These are phyloP conservation scores for Paracentrotus lividus DNA, from an alignment of 53 echinoderm and acorn worm genomes.

Conservation along the genomic window DNA sequence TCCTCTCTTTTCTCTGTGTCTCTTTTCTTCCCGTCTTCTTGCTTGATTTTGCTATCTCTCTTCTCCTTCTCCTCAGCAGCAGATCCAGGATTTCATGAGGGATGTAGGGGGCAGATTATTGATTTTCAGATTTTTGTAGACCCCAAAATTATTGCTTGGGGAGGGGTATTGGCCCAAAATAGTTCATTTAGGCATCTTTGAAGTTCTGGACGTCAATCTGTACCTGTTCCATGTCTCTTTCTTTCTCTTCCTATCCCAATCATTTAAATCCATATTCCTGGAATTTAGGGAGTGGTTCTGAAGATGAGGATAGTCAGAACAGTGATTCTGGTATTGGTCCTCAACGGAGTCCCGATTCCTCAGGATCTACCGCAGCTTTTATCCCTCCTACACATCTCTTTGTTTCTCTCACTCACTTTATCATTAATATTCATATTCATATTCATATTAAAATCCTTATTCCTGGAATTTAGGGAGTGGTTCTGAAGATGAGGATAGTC, in stretches of 20 bases:
- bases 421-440: not conserved
- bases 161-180: too few relatives aligned
- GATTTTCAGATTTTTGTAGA: too few relatives aligned
- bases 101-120: too few relatives aligned
- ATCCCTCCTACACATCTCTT: not conserved
- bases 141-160: too few relatives aligned
- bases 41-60: too few relatives aligned
- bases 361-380: not conserved
- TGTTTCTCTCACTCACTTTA: not conserved
- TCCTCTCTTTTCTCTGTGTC: not conserved
- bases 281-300: constrained; percentile 48
- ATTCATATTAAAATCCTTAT: not conserved
- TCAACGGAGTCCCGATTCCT: constrained; percentile 40
- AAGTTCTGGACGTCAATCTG: too few relatives aligned
- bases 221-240: too few relatives aligned
- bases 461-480: constrained; percentile 27
- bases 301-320: constrained; percentile 82
- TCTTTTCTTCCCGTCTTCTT: not conserved
- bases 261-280: not conserved
- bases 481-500: constrained; percentile 76
- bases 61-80: not conserved
- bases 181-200: too few relatives aligned
- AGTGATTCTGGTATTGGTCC: constrained; percentile 73
- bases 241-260: not conserved
- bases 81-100: not conserved